phyloP scores from a whole-genome alignment of 2,888 invertebrate genomes.

The Cinara cedri region DNA sequence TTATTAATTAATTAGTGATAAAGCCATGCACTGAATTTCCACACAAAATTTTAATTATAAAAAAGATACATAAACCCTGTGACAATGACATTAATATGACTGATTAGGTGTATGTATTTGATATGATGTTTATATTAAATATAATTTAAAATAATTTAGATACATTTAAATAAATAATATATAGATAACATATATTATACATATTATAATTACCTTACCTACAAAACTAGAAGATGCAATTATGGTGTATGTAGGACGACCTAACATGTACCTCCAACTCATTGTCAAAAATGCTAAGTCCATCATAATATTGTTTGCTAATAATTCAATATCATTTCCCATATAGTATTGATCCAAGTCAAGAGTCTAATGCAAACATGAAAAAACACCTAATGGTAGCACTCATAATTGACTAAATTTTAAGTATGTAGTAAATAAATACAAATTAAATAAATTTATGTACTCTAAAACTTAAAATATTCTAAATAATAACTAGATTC shows the following conservation, averaged over 20 bases:
- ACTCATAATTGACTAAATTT: not conserved
- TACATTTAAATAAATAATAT: no score
- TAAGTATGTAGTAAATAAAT: no score
- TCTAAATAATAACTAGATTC: no score
- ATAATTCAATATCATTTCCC: conserved; percentile 92
- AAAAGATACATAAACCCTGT: no score
- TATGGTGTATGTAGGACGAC: conserved; percentile 91
- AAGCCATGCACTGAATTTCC: conserved; percentile 24
- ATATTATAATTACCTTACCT: conserved; percentile 70
- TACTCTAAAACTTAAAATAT: no score
- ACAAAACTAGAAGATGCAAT: conserved; percentile 82
- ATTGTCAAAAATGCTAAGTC: conserved; percentile 94
- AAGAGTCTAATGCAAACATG: conserved; percentile 73
- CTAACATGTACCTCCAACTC: conserved; percentile 96
- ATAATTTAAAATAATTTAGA: no score
- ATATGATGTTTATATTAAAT: no score
- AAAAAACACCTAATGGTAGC: conserved; percentile 47
- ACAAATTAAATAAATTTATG: no score
- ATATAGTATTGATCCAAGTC: conserved; percentile 95
- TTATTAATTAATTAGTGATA: conserved; percentile 19
- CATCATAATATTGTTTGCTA: conserved; percentile 91
- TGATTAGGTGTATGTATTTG: no score
- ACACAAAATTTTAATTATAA: not conserved
- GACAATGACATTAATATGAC: no score
- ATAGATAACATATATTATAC: no score